A percentile compares a stretch with the other conserved stretches of the same genome.
Conservation (phyloP, 1,140 invertebrate genomes). For the Polypedilum pembai region DNA sequence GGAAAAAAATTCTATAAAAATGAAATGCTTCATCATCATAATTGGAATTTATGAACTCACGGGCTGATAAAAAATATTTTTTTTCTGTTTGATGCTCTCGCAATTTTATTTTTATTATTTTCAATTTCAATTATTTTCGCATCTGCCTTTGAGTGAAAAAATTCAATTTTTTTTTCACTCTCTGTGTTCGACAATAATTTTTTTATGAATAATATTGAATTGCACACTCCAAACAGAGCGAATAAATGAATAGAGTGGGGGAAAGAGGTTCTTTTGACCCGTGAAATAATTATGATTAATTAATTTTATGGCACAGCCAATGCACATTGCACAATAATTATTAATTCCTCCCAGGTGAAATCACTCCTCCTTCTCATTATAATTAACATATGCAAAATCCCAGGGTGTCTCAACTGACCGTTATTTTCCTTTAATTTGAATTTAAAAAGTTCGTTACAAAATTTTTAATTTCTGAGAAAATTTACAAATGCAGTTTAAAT, state of each 20-base stretch:
- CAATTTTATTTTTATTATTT: background rate
- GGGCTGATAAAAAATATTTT: background rate
- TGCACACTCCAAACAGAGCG: background rate
- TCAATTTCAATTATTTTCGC: background rate
- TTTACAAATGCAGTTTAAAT: too few species aligned
- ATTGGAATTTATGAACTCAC: constrained; percentile 18
- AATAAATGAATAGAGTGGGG: background rate
- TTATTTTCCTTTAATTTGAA: too few species aligned
- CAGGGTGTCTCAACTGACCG: too few species aligned
- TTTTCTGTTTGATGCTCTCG: background rate
- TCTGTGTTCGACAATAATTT: background rate
- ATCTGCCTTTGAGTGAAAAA: constrained; percentile 2
- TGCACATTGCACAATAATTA: background rate
- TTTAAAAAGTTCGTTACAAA: too few species aligned
- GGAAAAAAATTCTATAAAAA: too few species aligned
- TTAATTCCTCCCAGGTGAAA: background rate
- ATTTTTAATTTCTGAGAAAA: too few species aligned
- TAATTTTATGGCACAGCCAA: constrained; percentile 18
- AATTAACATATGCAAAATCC: background rate
- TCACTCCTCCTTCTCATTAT: background rate
- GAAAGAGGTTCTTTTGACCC: background rate
- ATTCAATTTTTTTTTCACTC: background rate
- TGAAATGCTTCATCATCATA: background rate
- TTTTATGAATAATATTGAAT: too few species aligned
- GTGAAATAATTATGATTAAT: constrained; percentile 19